Conservation (phyloP, 2,888 invertebrate genomes). For the Bellardia bayeri region DNA sequence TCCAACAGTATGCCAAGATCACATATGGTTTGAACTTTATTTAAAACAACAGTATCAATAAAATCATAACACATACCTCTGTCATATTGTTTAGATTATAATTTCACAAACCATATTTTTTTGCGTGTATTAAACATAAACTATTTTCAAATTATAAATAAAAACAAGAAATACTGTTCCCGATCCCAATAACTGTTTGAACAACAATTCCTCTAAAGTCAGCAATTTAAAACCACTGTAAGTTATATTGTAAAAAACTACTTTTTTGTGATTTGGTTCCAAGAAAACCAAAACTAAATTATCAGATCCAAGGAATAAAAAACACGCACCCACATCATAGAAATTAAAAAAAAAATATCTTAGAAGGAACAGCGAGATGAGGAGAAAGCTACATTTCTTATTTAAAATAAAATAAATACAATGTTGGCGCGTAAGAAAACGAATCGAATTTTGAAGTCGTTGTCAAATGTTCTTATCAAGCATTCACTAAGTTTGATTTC, state of each 20-base stretch:
- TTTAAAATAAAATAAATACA: slow-evolving; percentile 41
- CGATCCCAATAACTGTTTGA: too few relatives aligned
- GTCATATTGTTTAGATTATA: too few relatives aligned
- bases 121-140: too few relatives aligned
- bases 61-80: too few relatives aligned
- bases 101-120: too few relatives aligned
- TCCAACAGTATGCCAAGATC: too few relatives aligned
- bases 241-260: neutral
- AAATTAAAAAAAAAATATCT: slow-evolving; percentile 3
- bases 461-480: slow-evolving; percentile 62
- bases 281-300: slow-evolving; percentile 4
- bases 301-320: neutral
- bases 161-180: too few relatives aligned
- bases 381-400: slow-evolving; percentile 33
- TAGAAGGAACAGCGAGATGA: neutral
- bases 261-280: neutral
- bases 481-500: slow-evolving; percentile 41
- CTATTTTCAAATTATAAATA: too few relatives aligned
- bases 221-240: neutral
- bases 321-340: neutral
- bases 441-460: slow-evolving; percentile 43
- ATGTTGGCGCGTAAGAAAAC: slow-evolving; percentile 20
- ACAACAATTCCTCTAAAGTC: too few relatives aligned
- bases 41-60: too few relatives aligned
- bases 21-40: too few relatives aligned